phyloP scores from a whole-genome alignment of 2,888 invertebrate species.

The Parthenolecanium corni region DNA sequence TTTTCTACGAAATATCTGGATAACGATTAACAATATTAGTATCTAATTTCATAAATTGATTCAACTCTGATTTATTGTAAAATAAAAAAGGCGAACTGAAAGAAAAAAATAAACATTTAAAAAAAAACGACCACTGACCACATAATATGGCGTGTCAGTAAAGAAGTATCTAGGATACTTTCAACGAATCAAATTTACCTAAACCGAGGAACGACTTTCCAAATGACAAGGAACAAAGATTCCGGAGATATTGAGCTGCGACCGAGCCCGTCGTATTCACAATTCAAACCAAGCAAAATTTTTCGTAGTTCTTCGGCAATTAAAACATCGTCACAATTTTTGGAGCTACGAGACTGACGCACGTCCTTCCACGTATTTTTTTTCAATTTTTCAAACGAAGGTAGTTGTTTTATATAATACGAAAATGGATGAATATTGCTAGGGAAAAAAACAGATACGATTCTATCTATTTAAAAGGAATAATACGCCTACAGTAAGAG shows the following conservation, averaged over 20 bases:
- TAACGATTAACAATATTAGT: too few relatives aligned
- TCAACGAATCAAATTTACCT: slow-evolving; percentile 41
- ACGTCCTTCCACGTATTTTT: slow-evolving; percentile 49
- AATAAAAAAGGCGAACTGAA: too few relatives aligned
- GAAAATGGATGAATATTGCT: slow-evolving; percentile 76
- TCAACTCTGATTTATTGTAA: too few relatives aligned
- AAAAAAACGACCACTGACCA: too few relatives aligned
- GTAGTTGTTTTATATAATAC: slow-evolving; percentile 65
- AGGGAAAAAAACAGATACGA: slow-evolving; percentile 34
- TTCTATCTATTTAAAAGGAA: too few relatives aligned
- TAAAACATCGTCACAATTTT: slow-evolving; percentile 54
- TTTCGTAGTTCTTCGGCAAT: slow-evolving; percentile 70
- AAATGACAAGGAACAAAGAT: slow-evolving; percentile 66
- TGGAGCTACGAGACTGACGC: slow-evolving; percentile 50
- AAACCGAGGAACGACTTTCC: slow-evolving; percentile 73
- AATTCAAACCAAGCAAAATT: slow-evolving; percentile 56
- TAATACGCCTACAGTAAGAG: too few relatives aligned
- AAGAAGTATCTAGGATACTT: too few relatives aligned
- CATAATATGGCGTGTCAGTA: too few relatives aligned
- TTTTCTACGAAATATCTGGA: too few relatives aligned
- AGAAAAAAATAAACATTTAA: too few relatives aligned
- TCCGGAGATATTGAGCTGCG: slow-evolving; percentile 69
- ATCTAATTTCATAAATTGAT: too few relatives aligned
- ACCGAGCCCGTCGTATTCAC: slow-evolving; percentile 47
- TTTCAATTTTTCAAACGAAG: slow-evolving; percentile 49